These are phyloP conservation scores for Oscheius sp. DNA, from an alignment of 2,888 invertebrate genomes.

Conservation along the genomic window DNA sequence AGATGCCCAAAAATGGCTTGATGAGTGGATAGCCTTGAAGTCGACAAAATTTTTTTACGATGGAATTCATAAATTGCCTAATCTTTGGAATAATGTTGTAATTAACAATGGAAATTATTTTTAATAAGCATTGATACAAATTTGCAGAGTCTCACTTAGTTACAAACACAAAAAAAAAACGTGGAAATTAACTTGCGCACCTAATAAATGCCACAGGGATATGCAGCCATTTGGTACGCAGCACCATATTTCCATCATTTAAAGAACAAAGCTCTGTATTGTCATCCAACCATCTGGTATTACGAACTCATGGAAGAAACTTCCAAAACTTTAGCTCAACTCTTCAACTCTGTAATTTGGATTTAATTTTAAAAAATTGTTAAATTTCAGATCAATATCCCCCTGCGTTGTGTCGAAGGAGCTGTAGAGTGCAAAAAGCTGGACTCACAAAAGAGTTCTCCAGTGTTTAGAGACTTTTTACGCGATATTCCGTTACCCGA, in stretches of 20 bases:
- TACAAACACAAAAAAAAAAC: too few species aligned
- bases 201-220: neutral
- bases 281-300: slow-evolving; percentile 20
- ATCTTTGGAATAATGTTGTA: too few species aligned
- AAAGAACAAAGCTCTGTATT: slow-evolving; percentile 27
- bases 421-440: slow-evolving; percentile 13
- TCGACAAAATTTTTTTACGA: too few species aligned
- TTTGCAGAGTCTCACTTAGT: too few species aligned
- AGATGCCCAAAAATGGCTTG: too few species aligned
- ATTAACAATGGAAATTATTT: too few species aligned
- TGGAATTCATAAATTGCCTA: too few species aligned
- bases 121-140: too few species aligned
- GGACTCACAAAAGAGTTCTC: slow-evolving; percentile 24
- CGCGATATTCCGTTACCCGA: neutral
- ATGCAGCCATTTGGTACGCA: slow-evolving; percentile 31
- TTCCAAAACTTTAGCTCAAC: neutral
- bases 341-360: slow-evolving; percentile 8
- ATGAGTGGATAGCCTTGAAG: too few species aligned
- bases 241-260: slow-evolving; percentile 26
- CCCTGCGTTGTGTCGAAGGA: slow-evolving; percentile 1
- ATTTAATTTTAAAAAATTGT: neutral
- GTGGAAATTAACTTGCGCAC: too few species aligned
- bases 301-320: slow-evolving; percentile 24
- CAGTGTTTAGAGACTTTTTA: neutral
- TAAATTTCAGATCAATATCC: slow-evolving; percentile 15